A percentile compares a stretch with the other conserved stretches of the same genome.
Conservation (phyloP, 2,113 vertebrate species). For the Psephotus haematonotus region DNA sequence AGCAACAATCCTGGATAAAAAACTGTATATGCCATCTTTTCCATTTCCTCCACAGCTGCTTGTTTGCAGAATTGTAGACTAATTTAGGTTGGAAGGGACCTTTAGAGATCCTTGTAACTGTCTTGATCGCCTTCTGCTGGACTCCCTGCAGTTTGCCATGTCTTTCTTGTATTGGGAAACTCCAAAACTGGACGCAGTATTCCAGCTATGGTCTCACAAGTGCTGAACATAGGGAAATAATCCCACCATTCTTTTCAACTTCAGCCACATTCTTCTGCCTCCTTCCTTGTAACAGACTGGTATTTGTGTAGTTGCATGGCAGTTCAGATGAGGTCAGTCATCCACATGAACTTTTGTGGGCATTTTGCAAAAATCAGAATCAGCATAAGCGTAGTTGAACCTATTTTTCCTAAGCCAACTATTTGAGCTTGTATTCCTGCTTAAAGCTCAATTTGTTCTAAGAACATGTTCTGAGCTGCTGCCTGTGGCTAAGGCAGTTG, state of each 20-base stretch:
- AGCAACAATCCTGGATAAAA: not conserved
- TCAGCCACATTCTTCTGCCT: not conserved
- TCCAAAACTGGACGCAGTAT: not conserved
- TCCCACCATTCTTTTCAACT: not conserved
- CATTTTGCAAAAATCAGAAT: slow-evolving; percentile 5
- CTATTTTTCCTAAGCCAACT: not conserved
- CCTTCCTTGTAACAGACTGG: not conserved
- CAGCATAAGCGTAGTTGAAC: not conserved
- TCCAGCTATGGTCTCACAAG: not conserved
- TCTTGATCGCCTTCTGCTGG: not conserved
- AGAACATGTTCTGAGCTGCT: not conserved
- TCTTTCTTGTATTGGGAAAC: not conserved
- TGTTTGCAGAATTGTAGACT: not conserved
- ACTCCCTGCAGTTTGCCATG: not conserved
- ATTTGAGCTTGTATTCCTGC: not conserved
- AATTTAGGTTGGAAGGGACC: not conserved
- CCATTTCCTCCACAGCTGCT: slow-evolving; percentile 11
- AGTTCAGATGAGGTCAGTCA: slow-evolving; percentile 23
- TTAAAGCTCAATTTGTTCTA: not conserved
- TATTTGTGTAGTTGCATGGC: not conserved
- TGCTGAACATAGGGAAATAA: not conserved
- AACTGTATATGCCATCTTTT: not conserved
- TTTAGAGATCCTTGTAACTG: not conserved
- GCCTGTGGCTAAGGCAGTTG: not conserved
- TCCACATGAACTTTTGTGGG: not conserved